Evolutionary conservation across 2,113 vertebrate genomes (phyloP).

Genomic region (Ailuropoda melanoleuca): DNA sequence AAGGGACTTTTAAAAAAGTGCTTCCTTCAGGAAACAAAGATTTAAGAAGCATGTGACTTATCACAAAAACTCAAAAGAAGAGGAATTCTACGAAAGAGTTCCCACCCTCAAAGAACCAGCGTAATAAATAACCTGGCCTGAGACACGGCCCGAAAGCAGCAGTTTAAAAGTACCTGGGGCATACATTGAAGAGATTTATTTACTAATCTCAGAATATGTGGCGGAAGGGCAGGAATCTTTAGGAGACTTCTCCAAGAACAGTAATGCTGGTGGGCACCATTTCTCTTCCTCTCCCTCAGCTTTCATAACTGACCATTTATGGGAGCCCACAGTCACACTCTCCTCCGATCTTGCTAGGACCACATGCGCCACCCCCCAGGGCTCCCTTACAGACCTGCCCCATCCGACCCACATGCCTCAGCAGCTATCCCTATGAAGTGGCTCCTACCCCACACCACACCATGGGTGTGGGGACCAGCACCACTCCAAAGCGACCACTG

Average conservation of each 20-base stretch:
- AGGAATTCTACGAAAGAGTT: background rate
- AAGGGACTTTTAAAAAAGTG: background rate
- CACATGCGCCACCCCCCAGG: background rate
- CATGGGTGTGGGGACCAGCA: background rate
- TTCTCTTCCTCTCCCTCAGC: background rate
- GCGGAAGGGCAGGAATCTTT: background rate
- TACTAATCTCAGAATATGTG: background rate
- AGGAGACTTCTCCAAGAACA: background rate
- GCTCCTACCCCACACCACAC: background rate
- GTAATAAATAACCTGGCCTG: background rate
- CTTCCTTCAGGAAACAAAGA: background rate
- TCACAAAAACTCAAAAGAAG: background rate
- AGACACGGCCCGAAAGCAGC: background rate
- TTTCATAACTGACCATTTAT: background rate
- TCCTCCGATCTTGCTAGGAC: background rate
- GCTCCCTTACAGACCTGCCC: background rate
- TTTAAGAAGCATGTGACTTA: background rate
- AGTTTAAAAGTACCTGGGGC: background rate
- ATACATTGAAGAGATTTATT: background rate
- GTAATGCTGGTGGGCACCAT: background rate
- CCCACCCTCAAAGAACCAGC: background rate
- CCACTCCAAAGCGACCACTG: background rate
- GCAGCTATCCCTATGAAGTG: background rate
- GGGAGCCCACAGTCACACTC: background rate
- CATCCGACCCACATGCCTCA: background rate